phyloP scores from a whole-genome alignment of 2,888 invertebrate species.

The Microplitis deprimator region DNA sequence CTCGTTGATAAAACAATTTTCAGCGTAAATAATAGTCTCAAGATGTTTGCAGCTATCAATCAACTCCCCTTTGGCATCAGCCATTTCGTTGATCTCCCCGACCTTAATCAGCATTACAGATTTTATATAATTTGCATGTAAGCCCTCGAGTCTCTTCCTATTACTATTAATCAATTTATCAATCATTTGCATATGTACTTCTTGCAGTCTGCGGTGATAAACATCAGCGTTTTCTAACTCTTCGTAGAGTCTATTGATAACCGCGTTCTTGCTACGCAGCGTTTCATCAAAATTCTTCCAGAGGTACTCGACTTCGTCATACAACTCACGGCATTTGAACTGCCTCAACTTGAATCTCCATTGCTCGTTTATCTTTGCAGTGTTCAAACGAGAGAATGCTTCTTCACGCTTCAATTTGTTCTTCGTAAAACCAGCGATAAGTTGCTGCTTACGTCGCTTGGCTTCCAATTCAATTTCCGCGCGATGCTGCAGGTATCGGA shows the following conservation, averaged over 20 bases:
- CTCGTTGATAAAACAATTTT: constrained; percentile 69
- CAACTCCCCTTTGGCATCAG: constrained; percentile 73
- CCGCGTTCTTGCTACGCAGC: constrained; percentile 79
- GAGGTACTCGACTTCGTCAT: constrained; percentile 78
- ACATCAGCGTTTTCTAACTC: constrained; percentile 82
- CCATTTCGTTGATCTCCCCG: constrained; percentile 74
- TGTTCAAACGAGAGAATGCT: constrained; percentile 82
- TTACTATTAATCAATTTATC: constrained; percentile 81
- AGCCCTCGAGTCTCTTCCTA: constrained; percentile 74
- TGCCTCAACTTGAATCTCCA: constrained; percentile 85
- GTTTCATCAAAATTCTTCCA: constrained; percentile 76
- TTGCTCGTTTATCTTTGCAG: constrained; percentile 88
- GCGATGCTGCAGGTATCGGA: constrained; percentile 84
- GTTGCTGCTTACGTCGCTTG: constrained; percentile 83
- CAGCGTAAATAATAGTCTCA: constrained; percentile 75
- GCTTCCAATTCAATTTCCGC: constrained; percentile 89
- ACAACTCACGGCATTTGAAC: constrained; percentile 83
- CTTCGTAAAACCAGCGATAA: constrained; percentile 87
- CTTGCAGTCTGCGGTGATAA: constrained; percentile 81
- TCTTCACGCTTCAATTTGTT: constrained; percentile 88
- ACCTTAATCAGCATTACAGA: constrained; percentile 73
- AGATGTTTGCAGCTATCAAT: constrained; percentile 75
- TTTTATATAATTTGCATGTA: constrained; percentile 74
- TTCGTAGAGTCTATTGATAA: constrained; percentile 77
- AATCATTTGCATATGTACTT: constrained; percentile 81